Base-by-base conservation (phyloP, 2,888 invertebrate species). In the Aphodius granarius region DNA sequence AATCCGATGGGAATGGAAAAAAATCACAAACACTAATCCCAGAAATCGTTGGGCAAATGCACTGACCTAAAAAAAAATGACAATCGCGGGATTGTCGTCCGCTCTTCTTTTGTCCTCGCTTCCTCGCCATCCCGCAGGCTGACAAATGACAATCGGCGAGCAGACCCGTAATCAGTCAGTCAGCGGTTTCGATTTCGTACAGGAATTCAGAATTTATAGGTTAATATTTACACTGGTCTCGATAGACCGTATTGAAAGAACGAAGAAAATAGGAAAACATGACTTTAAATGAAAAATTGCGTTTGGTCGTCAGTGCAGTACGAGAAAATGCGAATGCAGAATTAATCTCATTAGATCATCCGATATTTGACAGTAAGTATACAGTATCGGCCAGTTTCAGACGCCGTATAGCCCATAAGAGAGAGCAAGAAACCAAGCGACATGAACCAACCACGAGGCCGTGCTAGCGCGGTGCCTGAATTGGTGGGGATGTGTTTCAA, bases 61-160 rank as follows among this genome's bases (percentile, higher is more conserved):
- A 70, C 63, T 70, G 74, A 74, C 63, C 63, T 70, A 74, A 73
- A 74, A 74, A 73, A 74, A 74, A 70, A 74, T 70, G 68, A 74
- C 74, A 74, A 74, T 70, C 70, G 68, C 63, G n/a, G 74, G 20
- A 73, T 73, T 73, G 73, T 68, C 70, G 62, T 70, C 70, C 63
- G 43, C 63, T 68, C 62, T 17, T 20, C 68, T 73, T 70, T 74
- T 21, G 68, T 20, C 74, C 70, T 63, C 63, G 68, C 70, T 74
- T 74, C 63, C 63, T 63, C 17, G 22, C 17, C 15, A 16, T n/a
- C n/a, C 20, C n/a, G 15, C 19, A 20, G 16, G 19, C 20, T 70
- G 70, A 74, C 63, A 74, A 74, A 74, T 70, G 63, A 43, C 43
- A 43, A 13, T 43, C 43, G 43, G 13, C 43, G 43, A 43, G 3